Conservation (phyloP, 64 coral and sea anemone species). For the Porites australiensis region DNA sequence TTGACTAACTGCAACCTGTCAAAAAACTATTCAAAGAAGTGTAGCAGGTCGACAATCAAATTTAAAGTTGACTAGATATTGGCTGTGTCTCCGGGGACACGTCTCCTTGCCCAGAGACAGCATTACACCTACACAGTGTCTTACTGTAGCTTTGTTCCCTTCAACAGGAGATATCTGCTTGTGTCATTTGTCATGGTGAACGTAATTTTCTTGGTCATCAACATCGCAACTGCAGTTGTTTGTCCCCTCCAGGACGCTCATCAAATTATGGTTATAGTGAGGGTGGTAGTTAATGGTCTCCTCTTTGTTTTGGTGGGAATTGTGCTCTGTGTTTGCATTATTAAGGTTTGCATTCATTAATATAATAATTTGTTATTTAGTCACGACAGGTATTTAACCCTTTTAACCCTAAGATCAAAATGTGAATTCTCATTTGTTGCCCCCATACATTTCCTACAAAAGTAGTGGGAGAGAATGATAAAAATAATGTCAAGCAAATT, state of each 20-base stretch:
- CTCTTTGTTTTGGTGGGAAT: constrained; percentile 91
- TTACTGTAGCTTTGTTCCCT: neutral
- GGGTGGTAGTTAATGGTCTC: constrained; percentile 91
- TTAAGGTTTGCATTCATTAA: constrained; percentile 69
- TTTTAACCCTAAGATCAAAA: too few species aligned
- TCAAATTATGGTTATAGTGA: constrained; percentile 72
- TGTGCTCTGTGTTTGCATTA: constrained; percentile 86
- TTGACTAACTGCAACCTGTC: too few species aligned
- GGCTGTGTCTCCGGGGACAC: too few species aligned
- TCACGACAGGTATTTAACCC: too few species aligned
- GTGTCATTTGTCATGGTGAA: constrained; percentile 62
- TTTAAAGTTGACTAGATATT: too few species aligned
- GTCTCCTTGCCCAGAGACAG: too few species aligned
- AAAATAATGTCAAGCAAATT: too few species aligned
- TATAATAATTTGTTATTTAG: neutral
- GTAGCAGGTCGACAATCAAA: too few species aligned
- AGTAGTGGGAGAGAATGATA: too few species aligned
- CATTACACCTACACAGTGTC: neutral
- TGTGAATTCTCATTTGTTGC: too few species aligned
- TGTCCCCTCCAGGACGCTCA: constrained; percentile 67
- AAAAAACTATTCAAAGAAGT: too few species aligned
- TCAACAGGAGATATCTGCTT: constrained; percentile 69
- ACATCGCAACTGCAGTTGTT: constrained; percentile 75
- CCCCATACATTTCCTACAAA: too few species aligned
- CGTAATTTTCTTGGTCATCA: constrained; percentile 81